Percentiles rank a stretch among this genome's conserved stretches.
phyloP scores from a whole-genome alignment of 2,888 invertebrate species.

The Erannis defoliaria region DNA sequence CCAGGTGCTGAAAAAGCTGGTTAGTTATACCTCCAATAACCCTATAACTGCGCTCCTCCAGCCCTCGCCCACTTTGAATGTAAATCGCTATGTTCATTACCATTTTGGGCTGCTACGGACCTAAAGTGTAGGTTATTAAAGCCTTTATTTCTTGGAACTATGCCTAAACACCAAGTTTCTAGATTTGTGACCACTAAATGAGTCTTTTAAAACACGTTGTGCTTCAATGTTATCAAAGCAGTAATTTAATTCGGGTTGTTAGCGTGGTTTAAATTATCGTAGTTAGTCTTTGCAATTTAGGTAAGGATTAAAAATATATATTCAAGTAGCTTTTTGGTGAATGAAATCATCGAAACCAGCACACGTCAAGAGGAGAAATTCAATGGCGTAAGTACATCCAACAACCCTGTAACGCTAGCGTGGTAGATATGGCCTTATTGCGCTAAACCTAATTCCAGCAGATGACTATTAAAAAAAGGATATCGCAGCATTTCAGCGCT shows the following conservation, averaged over 20 bases:
- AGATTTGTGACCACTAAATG: background rate
- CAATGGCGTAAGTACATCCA: too few relatives aligned
- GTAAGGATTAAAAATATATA: too few relatives aligned
- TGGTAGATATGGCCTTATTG: too few relatives aligned
- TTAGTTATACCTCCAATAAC: background rate
- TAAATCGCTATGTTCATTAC: slow-evolving; percentile 23
- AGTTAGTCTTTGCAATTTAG: too few relatives aligned
- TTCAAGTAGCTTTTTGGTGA: too few relatives aligned
- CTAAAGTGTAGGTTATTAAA: slow-evolving; percentile 16
- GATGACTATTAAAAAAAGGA: too few relatives aligned
- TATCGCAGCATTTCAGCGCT: too few relatives aligned
- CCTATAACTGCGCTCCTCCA: background rate
- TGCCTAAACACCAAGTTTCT: slow-evolving; percentile 9
- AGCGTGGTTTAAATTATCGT: background rate
- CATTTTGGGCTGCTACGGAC: slow-evolving; percentile 13
- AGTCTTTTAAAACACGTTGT: background rate
- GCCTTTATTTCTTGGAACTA: slow-evolving; percentile 21
- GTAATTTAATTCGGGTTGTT: background rate
- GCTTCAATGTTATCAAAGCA: background rate
- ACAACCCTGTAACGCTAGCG: too few relatives aligned
- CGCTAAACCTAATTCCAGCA: too few relatives aligned
- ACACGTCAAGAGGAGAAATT: too few relatives aligned
- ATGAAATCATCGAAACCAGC: too few relatives aligned
- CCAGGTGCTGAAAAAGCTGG: background rate
- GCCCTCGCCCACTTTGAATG: slow-evolving; percentile 11